Evolutionary conservation across 2,797 vertebrate genomes (phyloP).

Genomic region (Tokudaia tokunoshimensis): DNA sequence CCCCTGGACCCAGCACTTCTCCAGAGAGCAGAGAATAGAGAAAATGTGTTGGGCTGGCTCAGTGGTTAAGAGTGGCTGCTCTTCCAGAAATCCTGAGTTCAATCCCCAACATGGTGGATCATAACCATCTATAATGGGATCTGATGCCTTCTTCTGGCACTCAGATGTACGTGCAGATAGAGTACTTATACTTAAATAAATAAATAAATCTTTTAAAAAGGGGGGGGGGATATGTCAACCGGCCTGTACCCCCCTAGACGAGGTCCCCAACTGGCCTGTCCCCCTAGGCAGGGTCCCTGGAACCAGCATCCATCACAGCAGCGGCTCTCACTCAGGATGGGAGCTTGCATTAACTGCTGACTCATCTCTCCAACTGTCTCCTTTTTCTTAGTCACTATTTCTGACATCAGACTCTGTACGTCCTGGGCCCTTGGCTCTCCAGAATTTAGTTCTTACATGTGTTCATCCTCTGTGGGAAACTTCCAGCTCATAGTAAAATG

Average conservation of each 20-base stretch:
- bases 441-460: neutral
- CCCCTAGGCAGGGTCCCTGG: neutral
- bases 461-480: too few species aligned
- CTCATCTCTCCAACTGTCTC: neutral
- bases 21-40: neutral
- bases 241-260: too few species aligned
- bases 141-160: neutral
- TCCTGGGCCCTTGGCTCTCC: accelerated
- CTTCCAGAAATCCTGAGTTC: neutral
- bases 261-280: too few species aligned
- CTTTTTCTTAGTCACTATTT: accelerated
- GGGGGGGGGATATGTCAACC: too few species aligned
- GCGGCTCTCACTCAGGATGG: accelerated
- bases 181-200: neutral
- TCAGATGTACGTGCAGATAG: neutral
- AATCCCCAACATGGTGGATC: neutral
- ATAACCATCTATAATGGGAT: neutral
- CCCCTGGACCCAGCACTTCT: neutral
- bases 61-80: neutral
- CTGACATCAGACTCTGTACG: accelerated
- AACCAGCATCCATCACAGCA: accelerated
- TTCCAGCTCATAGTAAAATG: too few species aligned
- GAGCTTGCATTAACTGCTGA: neutral
- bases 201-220: neutral
- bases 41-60: neutral